Base-by-base conservation (phyloP, 2,888 invertebrate genomes). In the Acleris literana region DNA sequence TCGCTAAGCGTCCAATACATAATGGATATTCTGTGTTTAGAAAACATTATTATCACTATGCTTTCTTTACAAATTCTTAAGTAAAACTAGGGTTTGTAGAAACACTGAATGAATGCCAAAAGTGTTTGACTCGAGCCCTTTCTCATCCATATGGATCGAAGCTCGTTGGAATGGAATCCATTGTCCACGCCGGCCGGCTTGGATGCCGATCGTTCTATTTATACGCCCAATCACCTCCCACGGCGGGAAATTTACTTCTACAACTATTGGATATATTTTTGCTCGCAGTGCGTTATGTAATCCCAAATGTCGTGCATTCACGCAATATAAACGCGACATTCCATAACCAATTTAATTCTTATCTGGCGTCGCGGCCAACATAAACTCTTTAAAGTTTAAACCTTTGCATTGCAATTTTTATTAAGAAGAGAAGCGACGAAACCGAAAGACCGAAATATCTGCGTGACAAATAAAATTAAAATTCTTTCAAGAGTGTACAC, bases 131-230 rank as follows among this genome's bases (percentile, higher is more conserved):
- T 77, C 78, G 76, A 86, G 82, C 85, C 85, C 89, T 89, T 87
- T 87, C 81, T 85, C 86, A 89, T 89, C 89, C 90, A 90, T 90
- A 92, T 90, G 90, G 88, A 90, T 87, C 88, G 83, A 80, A 87
- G 84, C 88, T 87, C 82, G 86, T 85, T 86, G 86, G 88, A 64
- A 66, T 62, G 86, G 88, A 88, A 88, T 90, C 88, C 86, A 89
- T 90, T 90, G 91, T 90, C 90, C 89, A 85, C 82, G 83, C 75
- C 77, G 80, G 74, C 72, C 78, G 74, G 77, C 79, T 71, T 70
- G 81, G 79, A 85, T 84, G 83, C 85, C 85, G 78, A 75, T 74
- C 71, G 72, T 72, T 77, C 91, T 92, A 91, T 92, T 88, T 86
- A 89, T 92, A 90, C 74, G 69, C 75, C 77, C 83, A 83, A 86